phyloP scores from a whole-genome alignment of 2,113 vertebrate species.

The Laticauda colubrina region DNA sequence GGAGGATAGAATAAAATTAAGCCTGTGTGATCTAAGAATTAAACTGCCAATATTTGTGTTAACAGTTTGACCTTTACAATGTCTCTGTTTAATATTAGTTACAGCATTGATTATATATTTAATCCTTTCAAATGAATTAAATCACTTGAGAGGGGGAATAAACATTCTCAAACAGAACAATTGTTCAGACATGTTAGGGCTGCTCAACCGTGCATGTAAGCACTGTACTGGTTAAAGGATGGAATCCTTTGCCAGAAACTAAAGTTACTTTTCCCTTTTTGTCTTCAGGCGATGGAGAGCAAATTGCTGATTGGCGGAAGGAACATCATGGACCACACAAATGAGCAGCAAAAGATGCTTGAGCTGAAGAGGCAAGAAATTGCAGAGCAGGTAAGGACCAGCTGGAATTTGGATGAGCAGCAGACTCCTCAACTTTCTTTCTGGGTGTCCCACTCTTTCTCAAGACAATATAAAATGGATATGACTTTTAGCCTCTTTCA shows the following conservation, averaged over 20 bases:
- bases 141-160: background rate
- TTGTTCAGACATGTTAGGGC: no score
- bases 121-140: background rate
- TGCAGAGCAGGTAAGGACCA: conserved; percentile 82
- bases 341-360: conserved; percentile 94
- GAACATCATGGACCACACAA: conserved; percentile 95
- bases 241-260: background rate
- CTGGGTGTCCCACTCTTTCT: background rate
- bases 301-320: conserved; percentile 92
- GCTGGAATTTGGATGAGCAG: background rate
- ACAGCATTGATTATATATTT: background rate
- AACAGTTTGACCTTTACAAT: background rate
- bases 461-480: background rate
- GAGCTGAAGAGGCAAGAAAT: conserved; percentile 94
- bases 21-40: background rate
- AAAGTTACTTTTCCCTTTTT: background rate
- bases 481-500: background rate
- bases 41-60: background rate
- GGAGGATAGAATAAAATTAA: background rate
- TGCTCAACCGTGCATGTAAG: background rate
- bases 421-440: background rate
- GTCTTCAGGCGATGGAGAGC: conserved; percentile 88
- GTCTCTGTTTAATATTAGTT: background rate
- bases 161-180: background rate
- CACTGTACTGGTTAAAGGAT: background rate